phyloP scores from a whole-genome alignment of 2,797 vertebrate species.

The Bryconaethiops microstoma region DNA sequence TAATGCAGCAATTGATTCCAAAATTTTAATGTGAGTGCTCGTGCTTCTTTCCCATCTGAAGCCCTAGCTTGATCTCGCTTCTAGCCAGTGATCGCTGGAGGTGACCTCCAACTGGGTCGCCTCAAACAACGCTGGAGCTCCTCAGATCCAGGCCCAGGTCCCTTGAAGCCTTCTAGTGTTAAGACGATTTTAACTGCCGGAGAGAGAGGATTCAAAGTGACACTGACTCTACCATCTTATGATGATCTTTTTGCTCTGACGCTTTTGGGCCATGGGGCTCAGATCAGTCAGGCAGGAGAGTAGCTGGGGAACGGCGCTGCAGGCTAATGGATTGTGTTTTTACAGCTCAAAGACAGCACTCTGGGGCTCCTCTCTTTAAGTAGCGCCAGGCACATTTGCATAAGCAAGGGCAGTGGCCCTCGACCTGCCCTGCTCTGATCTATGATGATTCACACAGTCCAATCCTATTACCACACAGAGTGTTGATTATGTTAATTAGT shows the following conservation, averaged over 20 bases:
- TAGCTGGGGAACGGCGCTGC: constrained; percentile 16
- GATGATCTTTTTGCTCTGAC: constrained; percentile 9
- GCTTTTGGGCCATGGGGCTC: constrained; percentile 13
- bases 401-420: constrained; percentile 41
- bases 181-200: constrained; percentile 22
- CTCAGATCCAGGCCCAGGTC: constrained; percentile 8
- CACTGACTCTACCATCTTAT: constrained; percentile 2
- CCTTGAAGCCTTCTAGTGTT: neutral
- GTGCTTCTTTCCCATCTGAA: neutral
- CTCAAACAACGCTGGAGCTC: neutral
- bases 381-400: constrained; percentile 30
- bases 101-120: constrained; percentile 7
- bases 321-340: constrained; percentile 31
- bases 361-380: constrained; percentile 35
- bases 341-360: constrained; percentile 29
- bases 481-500: constrained; percentile 50
- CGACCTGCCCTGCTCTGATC: constrained; percentile 35
- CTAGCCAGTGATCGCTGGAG: neutral
- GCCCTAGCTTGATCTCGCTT: neutral
- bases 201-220: constrained; percentile 31
- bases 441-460: constrained; percentile 40
- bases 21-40: neutral
- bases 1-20: neutral
- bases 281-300: constrained; percentile 30
- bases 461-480: constrained; percentile 42